Base-by-base conservation (phyloP, 2,888 invertebrate genomes). In the Perdita meconis region DNA sequence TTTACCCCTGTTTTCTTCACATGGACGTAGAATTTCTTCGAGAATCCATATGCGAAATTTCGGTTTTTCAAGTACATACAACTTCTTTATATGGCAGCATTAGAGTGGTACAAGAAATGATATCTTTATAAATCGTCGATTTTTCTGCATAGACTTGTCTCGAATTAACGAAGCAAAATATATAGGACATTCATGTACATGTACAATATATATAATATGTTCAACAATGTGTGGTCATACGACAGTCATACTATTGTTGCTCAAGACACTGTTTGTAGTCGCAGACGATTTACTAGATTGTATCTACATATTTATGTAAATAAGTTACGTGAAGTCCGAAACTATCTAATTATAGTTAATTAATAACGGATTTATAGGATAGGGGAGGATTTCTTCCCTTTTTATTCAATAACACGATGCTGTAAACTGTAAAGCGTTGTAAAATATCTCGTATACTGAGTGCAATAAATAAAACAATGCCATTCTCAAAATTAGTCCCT, bases 81-180 rank as follows among this genome's bases (percentile, higher is more conserved):
- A n/a, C 24, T 73, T 42, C 69, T 67, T 72, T 61, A 34, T 75
- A 72, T 78, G 78, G 72, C 78, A 79, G 68, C 65, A 68, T 72
- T 60, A 36, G 47, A 47, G 50, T 79, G 60, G 24, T 68, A 65
- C 19, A 64, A 72, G 65, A 79, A 59, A 66, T 22, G 36, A 42
- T 60, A 47, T 50, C 57, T n/a, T 61, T 51, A 40, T 53, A 68
- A 72, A 65, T 78, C 42, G 42, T 47, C 19, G 26, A 38, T 59
- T 75, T 55, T 44, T 47, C 38, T 34, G 53, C 53, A 55, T 30
- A 55, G 64, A 59, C 74, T 51, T 34, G 47, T 59, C 74, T 71
- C 72, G 74, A 74, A 74, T 67, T 70, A 72, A 70, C 56, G n/a
- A 40, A 30, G n/a, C 6, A 4, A 47, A 56, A 68, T 24, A 47